A percentile compares a stretch with the other conserved stretches of the same genome.
Evolutionary conservation across 2,797 vertebrate species (phyloP).

Genomic region (Garrulus glandarius): DNA sequence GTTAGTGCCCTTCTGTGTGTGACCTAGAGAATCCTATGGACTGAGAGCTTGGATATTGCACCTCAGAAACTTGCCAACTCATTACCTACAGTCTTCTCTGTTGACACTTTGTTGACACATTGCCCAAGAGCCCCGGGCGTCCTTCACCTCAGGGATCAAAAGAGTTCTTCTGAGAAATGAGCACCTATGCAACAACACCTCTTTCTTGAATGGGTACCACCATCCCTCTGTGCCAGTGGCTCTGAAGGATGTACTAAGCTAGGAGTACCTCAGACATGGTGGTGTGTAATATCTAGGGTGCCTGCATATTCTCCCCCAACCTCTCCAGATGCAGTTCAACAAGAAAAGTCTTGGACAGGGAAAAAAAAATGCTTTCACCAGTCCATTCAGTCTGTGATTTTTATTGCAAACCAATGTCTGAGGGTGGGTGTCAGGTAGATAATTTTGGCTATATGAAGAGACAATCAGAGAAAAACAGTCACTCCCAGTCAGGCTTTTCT

Average conservation of each 20-base stretch:
- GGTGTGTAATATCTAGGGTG: background rate
- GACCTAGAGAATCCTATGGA: background rate
- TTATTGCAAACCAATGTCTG: background rate
- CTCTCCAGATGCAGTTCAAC: background rate
- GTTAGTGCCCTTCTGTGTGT: background rate
- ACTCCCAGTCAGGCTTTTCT: background rate
- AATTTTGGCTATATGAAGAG: background rate
- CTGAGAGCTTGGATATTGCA: background rate
- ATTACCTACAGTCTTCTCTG: rapidly evolving
- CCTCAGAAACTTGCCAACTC: background rate
- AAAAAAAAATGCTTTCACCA: background rate
- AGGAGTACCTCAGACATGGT: background rate
- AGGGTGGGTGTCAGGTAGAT: background rate
- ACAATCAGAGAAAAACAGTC: background rate
- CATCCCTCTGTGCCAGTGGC: background rate
- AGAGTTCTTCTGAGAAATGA: background rate
- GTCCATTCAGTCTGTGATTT: background rate
- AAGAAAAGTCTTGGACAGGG: background rate
- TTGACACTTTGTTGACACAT: background rate
- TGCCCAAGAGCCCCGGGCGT: background rate
- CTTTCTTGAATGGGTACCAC: background rate
- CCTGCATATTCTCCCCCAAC: background rate
- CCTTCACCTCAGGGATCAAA: background rate
- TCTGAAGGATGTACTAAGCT: background rate
- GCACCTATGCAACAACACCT: background rate